Percentiles rank a stretch among this genome's conserved stretches.
phyloP scores from a whole-genome alignment of 2,113 vertebrate species.

The Puntigrus tetrazona region DNA sequence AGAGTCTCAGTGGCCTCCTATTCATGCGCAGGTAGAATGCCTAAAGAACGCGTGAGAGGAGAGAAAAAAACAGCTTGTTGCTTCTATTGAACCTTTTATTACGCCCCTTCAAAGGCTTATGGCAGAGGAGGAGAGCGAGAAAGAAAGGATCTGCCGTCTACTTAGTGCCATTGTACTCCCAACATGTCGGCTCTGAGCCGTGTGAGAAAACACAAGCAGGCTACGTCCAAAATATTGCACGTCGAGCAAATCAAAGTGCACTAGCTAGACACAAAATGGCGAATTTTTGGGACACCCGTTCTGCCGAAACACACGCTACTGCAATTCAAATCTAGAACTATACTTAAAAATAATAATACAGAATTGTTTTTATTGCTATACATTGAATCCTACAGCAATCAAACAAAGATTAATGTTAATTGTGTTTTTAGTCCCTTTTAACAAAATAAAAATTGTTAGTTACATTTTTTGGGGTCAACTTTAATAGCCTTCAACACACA shows the following conservation, averaged over 20 bases:
- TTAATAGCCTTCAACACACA: background rate
- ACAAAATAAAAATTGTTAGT: background rate
- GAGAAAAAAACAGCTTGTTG: slow-evolving; percentile 74
- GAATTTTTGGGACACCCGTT: background rate
- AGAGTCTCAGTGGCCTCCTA: slow-evolving; percentile 74
- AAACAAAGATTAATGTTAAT: background rate
- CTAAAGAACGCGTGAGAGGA: slow-evolving; percentile 67
- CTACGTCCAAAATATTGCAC: slow-evolving; percentile 25
- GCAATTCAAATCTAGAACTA: background rate
- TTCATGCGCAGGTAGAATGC: slow-evolving; percentile 77
- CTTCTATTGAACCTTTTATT: slow-evolving; percentile 77
- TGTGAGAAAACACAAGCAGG: slow-evolving; percentile 16
- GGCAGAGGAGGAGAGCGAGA: slow-evolving; percentile 60
- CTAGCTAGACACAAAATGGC: slow-evolving; percentile 20
- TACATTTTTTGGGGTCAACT: background rate
- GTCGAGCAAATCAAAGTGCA: background rate
- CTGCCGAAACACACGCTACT: background rate
- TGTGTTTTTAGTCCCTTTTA: no score
- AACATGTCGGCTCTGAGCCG: slow-evolving; percentile 51
- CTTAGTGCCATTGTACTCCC: slow-evolving; percentile 67
- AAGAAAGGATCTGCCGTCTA: slow-evolving; percentile 58
- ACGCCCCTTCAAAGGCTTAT: slow-evolving; percentile 72
- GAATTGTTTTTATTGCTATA: no score
- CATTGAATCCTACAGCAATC: background rate
- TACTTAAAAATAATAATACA: background rate